Percentiles rank a stretch among this genome's conserved stretches.
Conservation (phyloP, 1,140 invertebrate species). For the Ridgeia piscesae region DNA sequence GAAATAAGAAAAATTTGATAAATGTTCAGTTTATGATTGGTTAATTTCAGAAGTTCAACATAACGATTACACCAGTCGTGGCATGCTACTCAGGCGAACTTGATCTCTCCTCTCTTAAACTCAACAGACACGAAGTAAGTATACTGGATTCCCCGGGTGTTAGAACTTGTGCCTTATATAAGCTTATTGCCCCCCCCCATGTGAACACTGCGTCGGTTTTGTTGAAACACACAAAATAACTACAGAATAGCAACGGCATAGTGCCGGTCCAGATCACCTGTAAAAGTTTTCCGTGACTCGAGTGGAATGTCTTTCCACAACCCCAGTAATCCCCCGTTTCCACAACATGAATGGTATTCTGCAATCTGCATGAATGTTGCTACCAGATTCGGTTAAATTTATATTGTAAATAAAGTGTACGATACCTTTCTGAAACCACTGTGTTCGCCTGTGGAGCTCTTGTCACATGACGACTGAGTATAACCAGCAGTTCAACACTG, state of each 20-base stretch:
- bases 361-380: too few relatives aligned
- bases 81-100: slow-evolving; percentile 23
- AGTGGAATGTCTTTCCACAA: too few relatives aligned
- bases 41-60: slow-evolving; percentile 22
- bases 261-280: background rate
- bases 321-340: too few relatives aligned
- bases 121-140: slow-evolving; percentile 29
- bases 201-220: background rate
- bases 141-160: background rate
- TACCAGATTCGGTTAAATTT: too few relatives aligned
- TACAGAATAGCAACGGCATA: background rate
- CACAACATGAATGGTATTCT: too few relatives aligned
- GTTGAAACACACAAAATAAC: background rate
- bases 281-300: too few relatives aligned
- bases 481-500: too few relatives aligned
- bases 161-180: background rate
- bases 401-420: too few relatives aligned
- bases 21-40: background rate
- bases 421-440: too few relatives aligned
- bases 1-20: background rate
- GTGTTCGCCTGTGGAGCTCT: too few relatives aligned
- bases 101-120: slow-evolving; percentile 24
- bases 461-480: too few relatives aligned
- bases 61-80: slow-evolving; percentile 22
- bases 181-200: background rate